Evolutionary conservation across 2,113 vertebrate species (phyloP).

Genomic region (Catharus fuscescens): DNA sequence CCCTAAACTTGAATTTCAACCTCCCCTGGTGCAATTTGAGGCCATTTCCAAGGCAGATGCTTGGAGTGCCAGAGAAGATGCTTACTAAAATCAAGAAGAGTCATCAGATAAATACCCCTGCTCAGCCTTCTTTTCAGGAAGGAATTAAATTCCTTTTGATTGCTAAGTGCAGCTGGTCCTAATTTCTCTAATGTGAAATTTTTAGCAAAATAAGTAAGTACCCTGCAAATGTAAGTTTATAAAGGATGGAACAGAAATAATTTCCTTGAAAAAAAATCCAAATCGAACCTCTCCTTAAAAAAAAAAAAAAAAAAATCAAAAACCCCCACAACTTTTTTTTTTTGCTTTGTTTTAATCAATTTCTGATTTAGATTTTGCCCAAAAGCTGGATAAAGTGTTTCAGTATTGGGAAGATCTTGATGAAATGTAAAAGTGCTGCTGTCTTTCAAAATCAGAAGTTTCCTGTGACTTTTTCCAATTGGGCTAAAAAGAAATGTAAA

Average conservation of each 20-base stretch:
- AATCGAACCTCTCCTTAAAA: not conserved
- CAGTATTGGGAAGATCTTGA: not conserved
- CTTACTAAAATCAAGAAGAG: not conserved
- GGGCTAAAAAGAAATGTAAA: not conserved
- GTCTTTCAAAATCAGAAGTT: not conserved
- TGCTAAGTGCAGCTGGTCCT: slow-evolving; percentile 31
- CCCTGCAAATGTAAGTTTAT: not conserved
- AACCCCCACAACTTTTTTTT: not conserved
- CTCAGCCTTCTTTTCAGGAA: slow-evolving; percentile 33
- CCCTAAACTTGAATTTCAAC: not conserved
- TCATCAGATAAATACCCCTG: not conserved
- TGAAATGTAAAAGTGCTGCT: not conserved
- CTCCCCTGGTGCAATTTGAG: not conserved
- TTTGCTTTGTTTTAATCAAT: not conserved
- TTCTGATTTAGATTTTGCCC: not conserved
- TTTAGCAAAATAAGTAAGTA: slow-evolving; percentile 39
- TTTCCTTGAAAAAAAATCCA: not conserved
- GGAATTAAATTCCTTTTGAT: slow-evolving; percentile 24
- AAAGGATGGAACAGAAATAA: slow-evolving; percentile 42
- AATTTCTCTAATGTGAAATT: slow-evolving; percentile 25
- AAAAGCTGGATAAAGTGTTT: not conserved
- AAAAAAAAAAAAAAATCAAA: not conserved
- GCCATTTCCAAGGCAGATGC: not conserved
- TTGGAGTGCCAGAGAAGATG: not conserved
- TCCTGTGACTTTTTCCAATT: not conserved